These are phyloP conservation scores for Chrysodeixis includens DNA, from an alignment of 2,888 invertebrate species.

Conservation along the genomic window DNA sequence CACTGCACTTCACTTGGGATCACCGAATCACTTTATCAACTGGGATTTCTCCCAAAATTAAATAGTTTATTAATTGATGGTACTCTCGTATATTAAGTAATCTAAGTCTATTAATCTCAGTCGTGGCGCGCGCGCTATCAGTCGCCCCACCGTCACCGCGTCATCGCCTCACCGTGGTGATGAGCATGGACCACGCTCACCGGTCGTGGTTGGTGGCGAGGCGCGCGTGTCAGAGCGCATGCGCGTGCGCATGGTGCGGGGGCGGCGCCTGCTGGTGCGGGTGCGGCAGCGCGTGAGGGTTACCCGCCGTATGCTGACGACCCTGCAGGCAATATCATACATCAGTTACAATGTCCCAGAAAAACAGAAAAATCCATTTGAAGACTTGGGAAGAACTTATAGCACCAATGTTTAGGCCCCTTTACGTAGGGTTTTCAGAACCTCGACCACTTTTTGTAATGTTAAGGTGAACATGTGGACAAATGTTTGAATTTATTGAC, in stretches of 20 bases:
- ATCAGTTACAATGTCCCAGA: not conserved
- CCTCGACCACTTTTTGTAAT: too few relatives aligned
- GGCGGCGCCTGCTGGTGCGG: slow-evolving; percentile 76
- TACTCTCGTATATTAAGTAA: slow-evolving; percentile 11
- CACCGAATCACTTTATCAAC: not conserved
- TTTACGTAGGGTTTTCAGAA: not conserved
- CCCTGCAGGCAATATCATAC: slow-evolving; percentile 69
- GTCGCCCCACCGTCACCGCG: slow-evolving; percentile 35
- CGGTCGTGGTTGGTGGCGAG: slow-evolving; percentile 63
- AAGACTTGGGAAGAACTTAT: too few relatives aligned
- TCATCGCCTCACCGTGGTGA: slow-evolving; percentile 22
- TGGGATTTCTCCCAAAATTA: not conserved
- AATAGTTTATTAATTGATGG: slow-evolving; percentile 25
- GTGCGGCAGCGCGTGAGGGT: slow-evolving; percentile 75
- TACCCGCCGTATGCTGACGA: slow-evolving; percentile 81
- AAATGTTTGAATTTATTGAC: too few relatives aligned
- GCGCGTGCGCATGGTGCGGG: slow-evolving; percentile 82
- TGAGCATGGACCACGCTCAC: slow-evolving; percentile 47
- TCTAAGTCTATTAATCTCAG: slow-evolving; percentile 58
- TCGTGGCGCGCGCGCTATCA: slow-evolving; percentile 42
- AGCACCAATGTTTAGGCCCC: too few relatives aligned
- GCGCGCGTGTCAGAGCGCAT: slow-evolving; percentile 79
- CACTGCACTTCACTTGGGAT: slow-evolving; percentile 19
- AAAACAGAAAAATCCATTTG: not conserved
- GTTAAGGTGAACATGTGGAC: too few relatives aligned